Conservation (phyloP, 1,140 invertebrate genomes). For the Megalonaias nervosa region DNA sequence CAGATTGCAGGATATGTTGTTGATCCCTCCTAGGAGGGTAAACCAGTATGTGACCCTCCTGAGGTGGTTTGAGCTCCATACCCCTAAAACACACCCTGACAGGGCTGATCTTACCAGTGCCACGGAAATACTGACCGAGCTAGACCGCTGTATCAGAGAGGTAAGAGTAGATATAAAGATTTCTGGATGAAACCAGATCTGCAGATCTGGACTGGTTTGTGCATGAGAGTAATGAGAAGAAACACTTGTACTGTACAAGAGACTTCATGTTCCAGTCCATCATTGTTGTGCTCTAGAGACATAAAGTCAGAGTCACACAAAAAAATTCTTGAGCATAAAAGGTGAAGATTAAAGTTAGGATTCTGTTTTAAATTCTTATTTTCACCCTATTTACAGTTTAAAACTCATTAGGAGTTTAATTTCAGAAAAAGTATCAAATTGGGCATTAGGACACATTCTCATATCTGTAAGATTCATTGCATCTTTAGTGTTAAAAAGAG, state of each 20-base stretch:
- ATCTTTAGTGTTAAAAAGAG: no score
- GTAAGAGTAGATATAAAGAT: constrained; percentile 32
- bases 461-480: no score
- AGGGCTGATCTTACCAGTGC: constrained; percentile 55
- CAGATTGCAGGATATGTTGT: constrained; percentile 62
- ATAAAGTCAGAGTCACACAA: background rate
- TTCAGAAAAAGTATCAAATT: no score
- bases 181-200: background rate
- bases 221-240: background rate
- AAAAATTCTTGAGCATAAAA: no score
- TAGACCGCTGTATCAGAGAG: constrained; percentile 61
- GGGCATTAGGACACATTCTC: no score
- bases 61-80: constrained; percentile 64
- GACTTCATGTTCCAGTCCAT: background rate
- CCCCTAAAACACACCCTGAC: constrained; percentile 60
- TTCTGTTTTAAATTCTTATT: no score
- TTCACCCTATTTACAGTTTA: no score
- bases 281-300: background rate
- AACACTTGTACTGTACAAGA: background rate
- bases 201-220: background rate
- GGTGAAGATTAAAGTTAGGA: no score
- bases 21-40: constrained; percentile 55
- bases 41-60: constrained; percentile 61
- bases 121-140: constrained; percentile 54
- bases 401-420: no score